Conservation (phyloP, 1,140 invertebrate genomes). For the Teleopsis dalmanni region DNA sequence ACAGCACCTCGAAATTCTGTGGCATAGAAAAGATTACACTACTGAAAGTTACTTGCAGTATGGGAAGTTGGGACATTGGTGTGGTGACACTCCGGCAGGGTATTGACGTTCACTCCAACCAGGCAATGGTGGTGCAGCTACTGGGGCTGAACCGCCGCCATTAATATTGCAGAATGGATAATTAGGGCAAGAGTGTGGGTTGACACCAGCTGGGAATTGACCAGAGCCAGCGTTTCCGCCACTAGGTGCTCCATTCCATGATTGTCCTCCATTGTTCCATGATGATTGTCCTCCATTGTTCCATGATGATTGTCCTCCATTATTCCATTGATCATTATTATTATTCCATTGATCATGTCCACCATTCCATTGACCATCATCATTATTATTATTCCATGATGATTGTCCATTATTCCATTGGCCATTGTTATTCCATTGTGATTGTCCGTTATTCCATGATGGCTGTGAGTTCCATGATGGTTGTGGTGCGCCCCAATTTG, state of each 20-base stretch:
- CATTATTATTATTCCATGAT: neutral
- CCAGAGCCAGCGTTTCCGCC: constrained; percentile 27
- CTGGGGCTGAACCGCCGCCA: constrained; percentile 27
- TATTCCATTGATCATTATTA: no score
- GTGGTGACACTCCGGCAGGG: constrained; percentile 44
- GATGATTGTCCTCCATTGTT: constrained; percentile 11
- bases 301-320: constrained; percentile 17
- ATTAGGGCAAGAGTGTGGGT: constrained; percentile 44
- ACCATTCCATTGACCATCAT: constrained; percentile 13
- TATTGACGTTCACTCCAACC: constrained; percentile 44
- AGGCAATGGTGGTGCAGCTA: constrained; percentile 32
- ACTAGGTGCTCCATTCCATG: constrained; percentile 25
- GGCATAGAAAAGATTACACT: no score
- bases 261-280: constrained; percentile 8
- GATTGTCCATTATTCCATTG: neutral
- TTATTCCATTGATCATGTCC: constrained; percentile 5
- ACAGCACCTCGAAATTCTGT: no score
- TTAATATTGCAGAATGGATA: constrained; percentile 45
- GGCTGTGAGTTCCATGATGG: constrained; percentile 30
- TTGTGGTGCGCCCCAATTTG: constrained; percentile 28
- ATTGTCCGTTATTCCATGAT: constrained; percentile 12
- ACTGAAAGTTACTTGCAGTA: constrained; percentile 39
- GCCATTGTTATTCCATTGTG: constrained; percentile 6
- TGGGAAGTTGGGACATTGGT: constrained; percentile 46
- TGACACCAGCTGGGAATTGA: constrained; percentile 44